These are phyloP conservation scores for Vesta saturnalis DNA, from an alignment of 2,888 invertebrate genomes.

Conservation along the genomic window DNA sequence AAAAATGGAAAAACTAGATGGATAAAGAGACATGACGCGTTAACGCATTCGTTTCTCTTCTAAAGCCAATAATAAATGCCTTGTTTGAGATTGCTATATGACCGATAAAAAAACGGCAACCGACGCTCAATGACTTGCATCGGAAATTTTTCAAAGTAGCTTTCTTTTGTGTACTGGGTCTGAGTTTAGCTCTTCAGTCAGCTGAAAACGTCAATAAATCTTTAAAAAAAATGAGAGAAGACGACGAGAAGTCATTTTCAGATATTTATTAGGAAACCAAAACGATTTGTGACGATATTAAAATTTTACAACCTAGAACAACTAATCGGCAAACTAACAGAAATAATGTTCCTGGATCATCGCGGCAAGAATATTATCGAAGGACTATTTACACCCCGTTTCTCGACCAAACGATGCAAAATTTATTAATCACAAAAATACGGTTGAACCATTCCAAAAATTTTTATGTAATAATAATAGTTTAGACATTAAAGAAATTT, in stretches of 20 bases:
- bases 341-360: conserved; percentile 11
- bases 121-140: not conserved
- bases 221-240: conserved; percentile 13
- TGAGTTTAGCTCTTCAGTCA: too few species aligned
- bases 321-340: too few species aligned
- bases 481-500: too few species aligned
- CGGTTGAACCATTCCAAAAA: too few species aligned
- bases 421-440: too few species aligned
- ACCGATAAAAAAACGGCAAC: conserved; percentile 14
- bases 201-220: conserved; percentile 12
- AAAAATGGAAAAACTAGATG: not conserved
- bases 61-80: conserved; percentile 12
- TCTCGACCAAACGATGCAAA: conserved; percentile 16
- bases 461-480: too few species aligned
- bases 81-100: conserved; percentile 13
- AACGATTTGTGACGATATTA: too few species aligned
- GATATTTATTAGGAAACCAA: too few species aligned
- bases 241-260: conserved; percentile 10
- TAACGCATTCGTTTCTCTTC: conserved; percentile 11
- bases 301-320: too few species aligned
- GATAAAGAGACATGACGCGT: conserved; percentile 13
- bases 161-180: not conserved
- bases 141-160: not conserved
- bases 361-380: conserved; percentile 14
- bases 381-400: conserved; percentile 6